phyloP scores from a whole-genome alignment of 2,797 vertebrate genomes.

The Perdix hodgsoniae region DNA sequence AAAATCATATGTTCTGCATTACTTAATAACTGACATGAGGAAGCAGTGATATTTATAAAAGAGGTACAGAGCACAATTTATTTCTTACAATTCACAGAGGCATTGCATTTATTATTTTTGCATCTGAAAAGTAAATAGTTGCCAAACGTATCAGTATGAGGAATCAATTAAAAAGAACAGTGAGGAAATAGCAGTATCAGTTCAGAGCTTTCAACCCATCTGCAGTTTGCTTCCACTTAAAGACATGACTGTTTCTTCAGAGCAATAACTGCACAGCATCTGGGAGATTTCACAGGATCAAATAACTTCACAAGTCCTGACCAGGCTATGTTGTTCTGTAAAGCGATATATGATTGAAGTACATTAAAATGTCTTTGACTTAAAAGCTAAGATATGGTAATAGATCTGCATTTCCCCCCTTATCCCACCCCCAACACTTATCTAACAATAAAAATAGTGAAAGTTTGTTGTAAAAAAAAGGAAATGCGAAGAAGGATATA shows the following conservation, averaged over 20 bases:
- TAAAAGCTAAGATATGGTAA: slow-evolving; percentile 16
- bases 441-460: not conserved
- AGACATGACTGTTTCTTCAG: slow-evolving; percentile 77
- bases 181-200: slow-evolving; percentile 2
- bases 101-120: not conserved
- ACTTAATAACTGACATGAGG: slow-evolving; percentile 20
- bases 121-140: slow-evolving; percentile 47
- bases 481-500: not conserved
- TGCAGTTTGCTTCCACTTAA: slow-evolving; percentile 50
- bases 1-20: slow-evolving; percentile 15
- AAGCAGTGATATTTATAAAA: slow-evolving; percentile 11
- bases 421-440: not conserved
- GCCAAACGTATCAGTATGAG: not conserved
- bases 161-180: slow-evolving; percentile 29
- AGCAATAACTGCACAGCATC: slow-evolving; percentile 84
- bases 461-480: not conserved
- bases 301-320: slow-evolving; percentile 85
- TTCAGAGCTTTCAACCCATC: slow-evolving; percentile 14
- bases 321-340: slow-evolving; percentile 81
- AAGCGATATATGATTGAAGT: slow-evolving; percentile 68
- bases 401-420: not conserved
- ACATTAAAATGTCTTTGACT: slow-evolving; percentile 40
- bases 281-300: slow-evolving; percentile 86
- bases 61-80: not conserved
- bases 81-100: slow-evolving; percentile 28